Conservation (phyloP, 2,797 vertebrate genomes). For the Channa striata region DNA sequence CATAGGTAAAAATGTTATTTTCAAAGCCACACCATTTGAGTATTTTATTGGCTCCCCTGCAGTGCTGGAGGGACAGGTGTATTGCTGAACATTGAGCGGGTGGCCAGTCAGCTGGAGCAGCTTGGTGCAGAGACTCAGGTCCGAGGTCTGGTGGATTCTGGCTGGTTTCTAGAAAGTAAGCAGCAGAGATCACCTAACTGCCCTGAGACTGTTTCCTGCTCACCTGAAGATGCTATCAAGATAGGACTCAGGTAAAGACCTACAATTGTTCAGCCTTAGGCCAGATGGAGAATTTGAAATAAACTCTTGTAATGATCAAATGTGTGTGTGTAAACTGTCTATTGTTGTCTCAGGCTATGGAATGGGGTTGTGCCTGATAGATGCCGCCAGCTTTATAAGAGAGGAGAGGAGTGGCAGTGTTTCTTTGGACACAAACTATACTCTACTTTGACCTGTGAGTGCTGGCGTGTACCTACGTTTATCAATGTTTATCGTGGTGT, state of each 20-base stretch:
- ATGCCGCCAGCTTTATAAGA: constrained; percentile 85
- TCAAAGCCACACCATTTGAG: constrained; percentile 36
- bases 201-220: constrained; percentile 84
- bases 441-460: constrained; percentile 86
- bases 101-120: constrained; percentile 85
- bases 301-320: not conserved
- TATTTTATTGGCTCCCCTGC: constrained; percentile 38
- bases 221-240: constrained; percentile 87
- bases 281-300: not conserved
- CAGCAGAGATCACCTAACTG: constrained; percentile 83
- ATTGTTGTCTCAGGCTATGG: constrained; percentile 83
- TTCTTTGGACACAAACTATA: constrained; percentile 88
- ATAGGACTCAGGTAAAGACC: constrained; percentile 84
- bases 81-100: constrained; percentile 87
- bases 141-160: constrained; percentile 88
- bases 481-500: not conserved
- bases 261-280: not conserved
- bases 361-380: constrained; percentile 87
- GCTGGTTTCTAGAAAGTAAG: constrained; percentile 89
- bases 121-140: constrained; percentile 87
- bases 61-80: constrained; percentile 90
- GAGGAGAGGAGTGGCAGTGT: constrained; percentile 89
- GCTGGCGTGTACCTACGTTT: not conserved
- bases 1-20: not conserved
- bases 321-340: constrained; percentile 5